A percentile compares a stretch with the other conserved stretches of the same genome.
Conservation (phyloP, 2,888 invertebrate genomes). For the Lathronympha strigana region DNA sequence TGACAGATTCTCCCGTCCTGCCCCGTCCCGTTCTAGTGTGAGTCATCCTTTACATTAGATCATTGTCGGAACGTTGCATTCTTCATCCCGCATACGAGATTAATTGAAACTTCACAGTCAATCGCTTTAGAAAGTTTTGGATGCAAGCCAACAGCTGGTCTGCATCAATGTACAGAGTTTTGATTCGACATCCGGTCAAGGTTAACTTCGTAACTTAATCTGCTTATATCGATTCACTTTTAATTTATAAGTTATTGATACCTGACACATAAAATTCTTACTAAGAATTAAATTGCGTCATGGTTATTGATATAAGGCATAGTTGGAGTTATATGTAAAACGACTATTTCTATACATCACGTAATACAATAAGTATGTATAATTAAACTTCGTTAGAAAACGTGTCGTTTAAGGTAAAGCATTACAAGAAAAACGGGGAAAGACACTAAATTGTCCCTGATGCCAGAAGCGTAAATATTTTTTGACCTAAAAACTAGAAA, state of each 20-base stretch:
- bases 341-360: slow-evolving; percentile 7
- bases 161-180: slow-evolving; percentile 65
- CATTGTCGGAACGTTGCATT: slow-evolving; percentile 37
- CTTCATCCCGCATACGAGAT: slow-evolving; percentile 49
- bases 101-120: slow-evolving; percentile 73
- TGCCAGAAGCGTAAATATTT: too few species aligned
- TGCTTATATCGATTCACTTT: slow-evolving; percentile 15
- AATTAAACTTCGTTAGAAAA: slow-evolving; percentile 7
- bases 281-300: slow-evolving; percentile 25
- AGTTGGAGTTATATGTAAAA: slow-evolving; percentile 14
- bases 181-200: slow-evolving; percentile 68
- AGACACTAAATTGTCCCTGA: too few species aligned
- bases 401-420: too few species aligned
- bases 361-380: slow-evolving; percentile 4
- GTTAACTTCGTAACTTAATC: slow-evolving; percentile 50
- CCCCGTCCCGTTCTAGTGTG: too few species aligned
- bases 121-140: slow-evolving; percentile 76
- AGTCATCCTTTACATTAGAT: too few species aligned
- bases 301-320: slow-evolving; percentile 17
- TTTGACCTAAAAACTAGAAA: too few species aligned
- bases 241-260: slow-evolving; percentile 26
- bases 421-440: slow-evolving; percentile 1
- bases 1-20: too few species aligned
- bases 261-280: slow-evolving; percentile 16
- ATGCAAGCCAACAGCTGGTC: slow-evolving; percentile 67